A percentile compares a stretch with the other conserved stretches of the same genome.
Evolutionary conservation across 2,113 vertebrate species (phyloP).

Genomic region (Mesocricetus auratus): DNA sequence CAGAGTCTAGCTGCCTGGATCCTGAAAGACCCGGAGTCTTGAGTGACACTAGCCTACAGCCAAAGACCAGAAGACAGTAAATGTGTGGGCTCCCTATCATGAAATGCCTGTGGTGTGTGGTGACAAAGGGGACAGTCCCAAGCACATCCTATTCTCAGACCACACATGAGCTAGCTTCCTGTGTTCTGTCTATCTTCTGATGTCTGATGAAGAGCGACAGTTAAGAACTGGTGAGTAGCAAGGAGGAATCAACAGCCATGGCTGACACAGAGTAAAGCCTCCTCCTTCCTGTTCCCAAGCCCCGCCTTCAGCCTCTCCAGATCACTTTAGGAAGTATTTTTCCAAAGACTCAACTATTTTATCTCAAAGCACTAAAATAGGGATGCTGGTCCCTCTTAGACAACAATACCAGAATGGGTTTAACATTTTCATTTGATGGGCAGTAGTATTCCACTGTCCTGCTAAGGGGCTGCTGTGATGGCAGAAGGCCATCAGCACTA

Average conservation of each 20-base stretch:
- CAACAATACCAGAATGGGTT: background rate
- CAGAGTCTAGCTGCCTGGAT: background rate
- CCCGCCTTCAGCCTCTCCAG: background rate
- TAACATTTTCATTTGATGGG: background rate
- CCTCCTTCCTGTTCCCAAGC: background rate
- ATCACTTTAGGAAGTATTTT: background rate
- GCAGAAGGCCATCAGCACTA: too few species aligned
- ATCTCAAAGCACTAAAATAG: background rate
- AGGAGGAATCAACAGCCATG: background rate
- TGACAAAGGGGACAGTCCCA: background rate
- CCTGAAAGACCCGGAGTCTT: background rate
- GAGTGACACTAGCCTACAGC: rapidly evolving
- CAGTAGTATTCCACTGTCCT: background rate
- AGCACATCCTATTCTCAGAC: background rate
- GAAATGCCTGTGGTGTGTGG: rapidly evolving
- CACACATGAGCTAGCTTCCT: background rate
- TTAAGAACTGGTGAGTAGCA: background rate
- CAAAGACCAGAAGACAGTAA: background rate
- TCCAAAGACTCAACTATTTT: background rate
- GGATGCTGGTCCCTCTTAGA: background rate
- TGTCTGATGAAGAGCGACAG: background rate
- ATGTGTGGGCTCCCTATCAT: background rate
- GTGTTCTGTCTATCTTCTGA: background rate
- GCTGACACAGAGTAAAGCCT: background rate
- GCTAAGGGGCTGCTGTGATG: rapidly evolving